phyloP scores from a whole-genome alignment of 2,888 invertebrate genomes.

The Drosophila hamatofila region DNA sequence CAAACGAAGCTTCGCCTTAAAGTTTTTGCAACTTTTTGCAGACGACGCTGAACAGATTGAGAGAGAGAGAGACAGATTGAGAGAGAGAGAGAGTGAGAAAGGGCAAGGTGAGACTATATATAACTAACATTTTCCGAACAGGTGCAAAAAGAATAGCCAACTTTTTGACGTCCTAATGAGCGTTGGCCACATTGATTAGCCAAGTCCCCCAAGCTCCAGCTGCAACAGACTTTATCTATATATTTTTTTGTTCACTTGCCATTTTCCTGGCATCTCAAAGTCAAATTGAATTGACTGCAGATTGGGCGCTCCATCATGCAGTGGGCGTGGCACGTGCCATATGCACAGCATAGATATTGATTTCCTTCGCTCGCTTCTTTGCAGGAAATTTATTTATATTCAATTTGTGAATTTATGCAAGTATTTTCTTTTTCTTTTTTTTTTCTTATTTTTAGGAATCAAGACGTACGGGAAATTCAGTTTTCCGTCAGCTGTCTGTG shows the following conservation, averaged over 20 bases:
- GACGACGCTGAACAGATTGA: not conserved
- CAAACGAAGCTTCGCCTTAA: slow-evolving; percentile 38
- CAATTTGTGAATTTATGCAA: slow-evolving; percentile 74
- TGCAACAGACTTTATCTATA: slow-evolving; percentile 2
- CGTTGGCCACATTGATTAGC: slow-evolving; percentile 50
- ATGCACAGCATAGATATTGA: slow-evolving; percentile 50
- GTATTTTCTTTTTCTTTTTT: slow-evolving; percentile 4
- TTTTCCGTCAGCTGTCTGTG: slow-evolving; percentile 39
- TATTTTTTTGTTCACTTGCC: slow-evolving; percentile 25
- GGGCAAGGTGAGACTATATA: not conserved
- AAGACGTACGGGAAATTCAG: slow-evolving; percentile 50
- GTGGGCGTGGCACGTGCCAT: slow-evolving; percentile 56
- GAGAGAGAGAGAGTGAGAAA: not conserved
- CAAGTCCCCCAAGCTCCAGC: not conserved
- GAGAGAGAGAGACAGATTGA: not conserved
- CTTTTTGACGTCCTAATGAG: slow-evolving; percentile 54
- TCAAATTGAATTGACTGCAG: slow-evolving; percentile 70
- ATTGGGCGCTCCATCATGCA: slow-evolving; percentile 17
- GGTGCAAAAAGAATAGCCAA: slow-evolving; percentile 33
- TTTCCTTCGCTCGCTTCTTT: slow-evolving; percentile 26
- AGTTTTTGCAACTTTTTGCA: slow-evolving; percentile 50
- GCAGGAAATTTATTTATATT: slow-evolving; percentile 82
- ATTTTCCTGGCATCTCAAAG: slow-evolving; percentile 39
- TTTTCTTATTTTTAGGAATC: slow-evolving; percentile 24
- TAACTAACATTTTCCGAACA: slow-evolving; percentile 14